A percentile compares a stretch with the other conserved stretches of the same genome.
phyloP scores from a whole-genome alignment of 2,113 vertebrate genomes.

The Chaetorhynchus papuensis region DNA sequence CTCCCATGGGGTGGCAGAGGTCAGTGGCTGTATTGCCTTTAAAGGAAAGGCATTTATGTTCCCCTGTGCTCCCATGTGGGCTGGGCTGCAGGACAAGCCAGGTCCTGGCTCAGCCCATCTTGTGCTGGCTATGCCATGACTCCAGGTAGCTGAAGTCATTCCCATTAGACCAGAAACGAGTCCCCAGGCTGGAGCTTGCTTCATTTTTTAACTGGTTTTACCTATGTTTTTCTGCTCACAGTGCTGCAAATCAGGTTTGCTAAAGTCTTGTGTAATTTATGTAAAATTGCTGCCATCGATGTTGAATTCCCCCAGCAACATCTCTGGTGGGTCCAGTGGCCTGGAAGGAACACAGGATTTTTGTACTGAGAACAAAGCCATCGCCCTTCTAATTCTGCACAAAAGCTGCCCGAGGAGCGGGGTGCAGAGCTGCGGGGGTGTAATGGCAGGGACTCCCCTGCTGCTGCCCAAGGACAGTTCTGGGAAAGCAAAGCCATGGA shows the following conservation, averaged over 20 bases:
- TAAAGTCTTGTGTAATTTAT: background rate
- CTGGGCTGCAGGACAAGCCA: background rate
- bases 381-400: background rate
- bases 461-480: background rate
- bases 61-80: background rate
- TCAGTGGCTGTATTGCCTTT: background rate
- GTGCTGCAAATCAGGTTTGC: background rate
- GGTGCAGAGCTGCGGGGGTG: background rate
- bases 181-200: background rate
- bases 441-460: background rate
- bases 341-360: background rate
- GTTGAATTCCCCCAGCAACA: background rate
- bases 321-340: background rate
- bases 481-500: background rate
- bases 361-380: background rate
- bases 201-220: background rate
- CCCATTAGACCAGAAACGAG: background rate
- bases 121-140: background rate
- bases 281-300: background rate
- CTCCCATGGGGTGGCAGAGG: background rate
- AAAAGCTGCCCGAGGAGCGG: background rate
- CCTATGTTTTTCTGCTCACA: background rate
- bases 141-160: background rate
- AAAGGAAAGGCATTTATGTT: slow-evolving; percentile 31
- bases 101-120: background rate